Evolutionary conservation across 2,113 vertebrate species (phyloP).

Genomic region (Amphiprion percula): DNA sequence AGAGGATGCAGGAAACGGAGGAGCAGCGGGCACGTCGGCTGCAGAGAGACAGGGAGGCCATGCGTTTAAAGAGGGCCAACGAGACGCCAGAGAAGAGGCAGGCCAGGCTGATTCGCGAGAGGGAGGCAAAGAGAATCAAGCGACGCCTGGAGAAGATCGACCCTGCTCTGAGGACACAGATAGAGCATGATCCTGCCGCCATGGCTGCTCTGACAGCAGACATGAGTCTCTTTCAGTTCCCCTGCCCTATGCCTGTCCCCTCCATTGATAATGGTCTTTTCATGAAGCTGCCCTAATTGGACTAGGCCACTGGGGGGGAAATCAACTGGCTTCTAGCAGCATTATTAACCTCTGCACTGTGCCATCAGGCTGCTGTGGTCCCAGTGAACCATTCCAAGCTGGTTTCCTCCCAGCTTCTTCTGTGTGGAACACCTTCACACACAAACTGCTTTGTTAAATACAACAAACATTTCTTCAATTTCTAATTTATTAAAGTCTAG

Average conservation of each 20-base stretch:
- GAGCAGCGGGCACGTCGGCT: conserved; percentile 93
- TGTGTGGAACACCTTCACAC: conserved; percentile 34
- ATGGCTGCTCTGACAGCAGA: conserved; percentile 96
- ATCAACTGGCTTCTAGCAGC: conserved; percentile 22
- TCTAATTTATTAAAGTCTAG: conserved; percentile 75
- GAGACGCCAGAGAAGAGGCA: conserved; percentile 97
- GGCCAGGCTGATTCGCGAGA: conserved; percentile 93
- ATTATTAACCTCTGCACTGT: conserved; percentile 43
- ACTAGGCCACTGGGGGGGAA: background rate
- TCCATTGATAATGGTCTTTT: conserved; percentile 93
- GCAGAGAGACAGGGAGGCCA: conserved; percentile 95
- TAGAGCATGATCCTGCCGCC: conserved; percentile 95
- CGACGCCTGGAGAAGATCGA: conserved; percentile 97
- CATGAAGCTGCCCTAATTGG: conserved; percentile 84
- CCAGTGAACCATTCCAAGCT: conserved; percentile 55
- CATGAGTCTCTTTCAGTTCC: conserved; percentile 95
- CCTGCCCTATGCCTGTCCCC: conserved; percentile 89
- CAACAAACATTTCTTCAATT: conserved; percentile 54
- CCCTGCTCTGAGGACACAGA: conserved; percentile 95
- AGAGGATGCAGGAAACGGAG: conserved; percentile 95
- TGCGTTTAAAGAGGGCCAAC: conserved; percentile 94
- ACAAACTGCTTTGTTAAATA: conserved; percentile 61
- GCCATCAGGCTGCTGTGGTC: conserved; percentile 32
- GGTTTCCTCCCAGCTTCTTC: conserved; percentile 41
- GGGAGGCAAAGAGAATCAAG: conserved; percentile 96